Evolutionary conservation across 2,113 vertebrate species (phyloP), one percentile per base, ranked within the genome.

Genomic region (Notiomystis cincta): DNA sequence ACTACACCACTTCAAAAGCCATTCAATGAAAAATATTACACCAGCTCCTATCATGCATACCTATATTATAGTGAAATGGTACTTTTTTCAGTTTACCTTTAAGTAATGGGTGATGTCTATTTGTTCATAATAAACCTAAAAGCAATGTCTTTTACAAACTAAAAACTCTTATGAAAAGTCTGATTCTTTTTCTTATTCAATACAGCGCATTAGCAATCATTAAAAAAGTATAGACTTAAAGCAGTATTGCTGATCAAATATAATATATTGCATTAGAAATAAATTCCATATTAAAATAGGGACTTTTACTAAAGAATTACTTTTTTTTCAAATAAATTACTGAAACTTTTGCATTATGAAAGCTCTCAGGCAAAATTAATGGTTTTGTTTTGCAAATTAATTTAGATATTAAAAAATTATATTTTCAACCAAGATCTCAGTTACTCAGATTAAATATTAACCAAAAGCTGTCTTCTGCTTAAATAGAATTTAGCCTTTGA

Each of bases 371-470:
- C 96, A 98, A 98, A 98, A 99, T 99, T 98, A 98, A 98, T 98
- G 97, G 97, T 97, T 98, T 98, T 98, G 98, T 98, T 98, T 98
- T 98, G 97, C 96, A 98, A 99, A 99, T 98, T 98, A 98, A 98
- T 98, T 98, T 98, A 98, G 98, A 98, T 98, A 98, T 98, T 98
- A 98, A 98, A 98, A 99, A 99, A 98, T 98, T 98, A 98, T 98
- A 98, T 98, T 99, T 98, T 98, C 98, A 98, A 98, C 98, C 98
- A 98, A 98, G 98, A 99, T 98, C 98, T 99, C 98, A 98, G 98
- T 98, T 98, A 98, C 98, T 98, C 97, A 98, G 98, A 98, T 98
- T 98, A 99, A 98, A 98, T 98, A 98, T 99, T 98, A 99, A 98
- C 98, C 98, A 98, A 98, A 98, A 98, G 96, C 98, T 98, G 97